These are phyloP conservation scores for Leptinotarsa rubiginosa DNA, from an alignment of 2,888 invertebrate species.

Conservation along the genomic window DNA sequence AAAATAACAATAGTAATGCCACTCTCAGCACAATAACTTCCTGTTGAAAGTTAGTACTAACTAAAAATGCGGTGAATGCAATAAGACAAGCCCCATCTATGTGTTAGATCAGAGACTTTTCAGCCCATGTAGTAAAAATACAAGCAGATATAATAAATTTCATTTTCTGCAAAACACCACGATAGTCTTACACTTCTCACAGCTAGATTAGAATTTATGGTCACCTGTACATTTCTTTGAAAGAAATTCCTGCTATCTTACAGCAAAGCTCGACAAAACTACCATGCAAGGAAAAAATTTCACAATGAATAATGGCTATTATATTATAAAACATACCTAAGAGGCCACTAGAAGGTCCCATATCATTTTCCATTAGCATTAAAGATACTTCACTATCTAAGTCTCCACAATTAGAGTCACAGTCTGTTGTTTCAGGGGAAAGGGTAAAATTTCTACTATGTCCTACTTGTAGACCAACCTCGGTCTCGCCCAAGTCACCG, in stretches of 20 bases:
- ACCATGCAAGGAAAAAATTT: slow-evolving; percentile 20
- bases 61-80: too few relatives aligned
- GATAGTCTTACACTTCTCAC: too few relatives aligned
- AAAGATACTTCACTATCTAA: slow-evolving; percentile 87
- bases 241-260: slow-evolving; percentile 10
- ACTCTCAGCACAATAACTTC: too few relatives aligned
- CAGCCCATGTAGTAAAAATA: too few relatives aligned
- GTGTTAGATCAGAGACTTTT: too few relatives aligned
- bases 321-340: slow-evolving; percentile 54
- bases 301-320: neutral
- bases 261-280: slow-evolving; percentile 4
- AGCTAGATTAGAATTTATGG: too few relatives aligned
- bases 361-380: slow-evolving; percentile 78
- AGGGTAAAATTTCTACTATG: slow-evolving; percentile 88
- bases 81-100: too few relatives aligned
- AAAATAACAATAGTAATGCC: too few relatives aligned
- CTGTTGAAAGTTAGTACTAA: too few relatives aligned
- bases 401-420: slow-evolving; percentile 89
- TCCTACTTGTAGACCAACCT: slow-evolving; percentile 74
- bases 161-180: too few relatives aligned
- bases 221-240: too few relatives aligned
- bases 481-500: slow-evolving; percentile 75
- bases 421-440: slow-evolving; percentile 93
- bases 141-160: too few relatives aligned
- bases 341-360: slow-evolving; percentile 63